phyloP scores from a whole-genome alignment of 2,797 vertebrate species.

The Borostomias antarcticus region DNA sequence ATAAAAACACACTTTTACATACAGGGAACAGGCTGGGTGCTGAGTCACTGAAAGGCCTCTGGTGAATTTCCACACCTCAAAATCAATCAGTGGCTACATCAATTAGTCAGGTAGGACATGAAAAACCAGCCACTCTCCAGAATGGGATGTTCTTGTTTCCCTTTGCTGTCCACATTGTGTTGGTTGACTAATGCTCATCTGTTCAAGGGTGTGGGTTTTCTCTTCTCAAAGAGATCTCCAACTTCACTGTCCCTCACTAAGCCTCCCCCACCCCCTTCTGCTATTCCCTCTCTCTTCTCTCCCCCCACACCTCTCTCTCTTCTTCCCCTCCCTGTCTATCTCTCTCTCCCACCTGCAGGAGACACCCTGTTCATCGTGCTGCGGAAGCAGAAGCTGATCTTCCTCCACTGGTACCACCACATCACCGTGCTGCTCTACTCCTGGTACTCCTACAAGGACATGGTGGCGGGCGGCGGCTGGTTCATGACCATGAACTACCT shows the following conservation, averaged over 20 bases:
- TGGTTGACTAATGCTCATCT: no score
- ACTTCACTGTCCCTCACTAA: background rate
- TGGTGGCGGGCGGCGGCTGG: conserved; percentile 98
- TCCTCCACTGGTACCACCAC: conserved; percentile 99
- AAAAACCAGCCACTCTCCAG: background rate
- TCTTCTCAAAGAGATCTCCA: no score
- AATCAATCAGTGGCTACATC: background rate
- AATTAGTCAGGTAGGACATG: background rate
- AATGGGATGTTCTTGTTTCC: background rate
- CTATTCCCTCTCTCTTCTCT: background rate
- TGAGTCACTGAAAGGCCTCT: background rate
- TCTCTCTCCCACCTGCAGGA: conserved; percentile 72
- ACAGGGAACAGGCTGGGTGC: background rate
- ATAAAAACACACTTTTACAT: background rate
- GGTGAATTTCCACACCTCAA: background rate
- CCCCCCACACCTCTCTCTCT: background rate
- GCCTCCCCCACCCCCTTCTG: background rate
- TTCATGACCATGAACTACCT: conserved; percentile 99
- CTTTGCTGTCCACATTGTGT: no score
- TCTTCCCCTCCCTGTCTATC: background rate
- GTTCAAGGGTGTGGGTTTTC: no score
- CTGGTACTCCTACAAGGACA: conserved; percentile 99
- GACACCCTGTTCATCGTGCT: conserved; percentile 98
- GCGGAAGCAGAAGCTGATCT: conserved; percentile 99
- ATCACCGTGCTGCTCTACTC: conserved; percentile 99